Evolutionary conservation across 1,140 invertebrate genomes (phyloP), one percentile per base, ranked within the genome.

Genomic region (Panagrolaimus sp.): DNA sequence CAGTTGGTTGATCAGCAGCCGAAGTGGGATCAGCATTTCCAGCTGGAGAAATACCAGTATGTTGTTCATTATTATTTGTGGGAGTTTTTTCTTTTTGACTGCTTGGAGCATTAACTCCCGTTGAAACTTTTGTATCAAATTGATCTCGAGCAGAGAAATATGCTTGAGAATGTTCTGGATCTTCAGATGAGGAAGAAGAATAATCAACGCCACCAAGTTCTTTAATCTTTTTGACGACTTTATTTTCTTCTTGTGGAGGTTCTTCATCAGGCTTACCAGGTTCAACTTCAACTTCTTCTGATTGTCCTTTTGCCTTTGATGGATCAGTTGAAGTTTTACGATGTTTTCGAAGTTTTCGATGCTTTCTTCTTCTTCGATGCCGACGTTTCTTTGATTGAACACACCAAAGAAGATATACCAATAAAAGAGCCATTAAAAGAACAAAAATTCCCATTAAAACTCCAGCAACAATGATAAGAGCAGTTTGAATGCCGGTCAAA

Each of bases 131-230:
- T 12, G 52, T 28, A 17, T 58, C 52, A 28, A 58, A 58, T 58
- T 58, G 15, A 28, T 58, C 52, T 10, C 52, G 15, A 21, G 52
- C 52, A n/a, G 52, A 58, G 52, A 58, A 58, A 28, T 58, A 58
- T 28, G 52, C 52, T 28, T 58, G 52, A 12, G 52, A 58, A 28
- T 58, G 52, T 28, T 58, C 52, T 28, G 28, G 21, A 28, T 58
- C 52, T 21, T 58, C 52, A 12, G 52, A 58, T 8, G 52, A 58
- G 14, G 52, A 58, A 1, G 52, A 58, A 12, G 52, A 58, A 21
- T 58, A 58, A 26, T 58, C 52, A 28, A 58, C 52, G 17, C 52
- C 52, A 58, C 52, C 52, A 17, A 58, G 28, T 21, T 21, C 15
- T 28, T 58, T 58, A 28, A 58, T 1, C 52, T 58, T 58, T 28